phyloP scores from a whole-genome alignment of 1,140 invertebrate species.

The Trinorchestia longiramus region DNA sequence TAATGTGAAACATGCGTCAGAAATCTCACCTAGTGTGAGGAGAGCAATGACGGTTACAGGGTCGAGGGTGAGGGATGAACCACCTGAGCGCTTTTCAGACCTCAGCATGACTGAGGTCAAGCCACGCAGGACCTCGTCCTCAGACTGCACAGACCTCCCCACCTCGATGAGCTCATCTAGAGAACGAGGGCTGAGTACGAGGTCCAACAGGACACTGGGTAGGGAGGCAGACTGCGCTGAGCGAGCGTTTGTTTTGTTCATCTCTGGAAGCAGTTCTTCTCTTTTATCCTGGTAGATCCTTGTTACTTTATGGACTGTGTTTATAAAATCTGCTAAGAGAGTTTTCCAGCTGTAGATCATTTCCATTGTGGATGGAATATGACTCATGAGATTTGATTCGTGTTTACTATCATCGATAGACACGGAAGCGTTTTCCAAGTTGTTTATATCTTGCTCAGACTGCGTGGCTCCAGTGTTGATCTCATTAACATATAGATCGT shows the following conservation, averaged over 20 bases:
- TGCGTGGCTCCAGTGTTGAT: neutral
- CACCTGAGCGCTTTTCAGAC: neutral
- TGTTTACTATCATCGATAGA: neutral
- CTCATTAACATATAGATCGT: neutral
- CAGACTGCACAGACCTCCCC: neutral
- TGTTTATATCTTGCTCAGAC: neutral
- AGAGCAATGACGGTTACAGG: conserved; percentile 31
- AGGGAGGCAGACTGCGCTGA: neutral
- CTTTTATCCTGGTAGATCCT: conserved; percentile 1
- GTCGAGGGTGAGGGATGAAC: conserved; percentile 22
- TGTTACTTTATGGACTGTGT: conserved; percentile 25
- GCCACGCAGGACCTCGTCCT: neutral
- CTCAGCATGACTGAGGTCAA: neutral
- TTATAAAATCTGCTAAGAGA: neutral
- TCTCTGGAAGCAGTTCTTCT: conserved; percentile 3
- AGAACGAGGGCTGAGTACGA: neutral
- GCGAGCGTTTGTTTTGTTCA: neutral
- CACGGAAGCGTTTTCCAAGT: neutral
- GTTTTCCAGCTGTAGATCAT: neutral
- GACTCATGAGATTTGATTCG: neutral
- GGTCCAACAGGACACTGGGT: neutral
- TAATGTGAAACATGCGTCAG: neutral
- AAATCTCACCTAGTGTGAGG: conserved; percentile 12
- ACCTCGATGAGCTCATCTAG: conserved; percentile 13
- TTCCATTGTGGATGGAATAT: neutral